These are phyloP conservation scores for Phrixothrix hirtus DNA, from an alignment of 2,888 invertebrate species.

Conservation along the genomic window DNA sequence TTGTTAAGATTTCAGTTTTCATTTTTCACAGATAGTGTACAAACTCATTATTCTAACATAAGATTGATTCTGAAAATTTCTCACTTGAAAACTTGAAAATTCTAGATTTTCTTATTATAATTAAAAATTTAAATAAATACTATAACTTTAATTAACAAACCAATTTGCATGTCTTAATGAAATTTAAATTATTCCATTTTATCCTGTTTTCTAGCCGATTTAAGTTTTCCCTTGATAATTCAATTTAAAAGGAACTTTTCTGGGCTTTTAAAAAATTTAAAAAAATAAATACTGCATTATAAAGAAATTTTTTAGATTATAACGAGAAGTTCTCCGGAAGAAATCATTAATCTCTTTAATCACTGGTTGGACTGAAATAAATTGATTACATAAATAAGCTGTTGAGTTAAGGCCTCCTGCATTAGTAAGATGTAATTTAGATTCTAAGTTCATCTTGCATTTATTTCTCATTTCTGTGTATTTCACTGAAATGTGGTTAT, in stretches of 20 bases:
- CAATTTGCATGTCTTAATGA: slow-evolving; percentile 8
- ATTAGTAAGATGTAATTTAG: slow-evolving; percentile 14
- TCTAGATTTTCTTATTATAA: neutral
- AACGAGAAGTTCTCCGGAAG: too few species aligned
- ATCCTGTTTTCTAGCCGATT: neutral
- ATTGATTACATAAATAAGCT: slow-evolving; percentile 19
- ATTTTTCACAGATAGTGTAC: neutral
- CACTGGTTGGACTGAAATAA: slow-evolving; percentile 11
- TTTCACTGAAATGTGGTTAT: too few species aligned
- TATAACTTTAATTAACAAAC: slow-evolving; percentile 8
- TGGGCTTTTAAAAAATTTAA: slow-evolving; percentile 4
- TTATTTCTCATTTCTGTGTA: too few species aligned
- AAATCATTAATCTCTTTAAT: slow-evolving; percentile 17
- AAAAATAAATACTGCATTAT: too few species aligned
- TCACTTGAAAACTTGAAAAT: neutral
- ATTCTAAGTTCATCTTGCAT: neutral
- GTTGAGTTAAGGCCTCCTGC: slow-evolving; percentile 10
- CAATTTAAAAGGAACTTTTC: slow-evolving; percentile 4
- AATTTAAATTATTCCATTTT: slow-evolving; percentile 11
- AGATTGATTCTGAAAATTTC: neutral
- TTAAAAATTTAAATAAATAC: slow-evolving; percentile 8
- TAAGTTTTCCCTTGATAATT: neutral
- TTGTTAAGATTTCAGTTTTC: neutral
- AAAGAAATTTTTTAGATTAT: too few species aligned
- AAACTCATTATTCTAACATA: neutral